Base-by-base conservation (phyloP, 1,140 invertebrate genomes). In the Eueides isabella region DNA sequence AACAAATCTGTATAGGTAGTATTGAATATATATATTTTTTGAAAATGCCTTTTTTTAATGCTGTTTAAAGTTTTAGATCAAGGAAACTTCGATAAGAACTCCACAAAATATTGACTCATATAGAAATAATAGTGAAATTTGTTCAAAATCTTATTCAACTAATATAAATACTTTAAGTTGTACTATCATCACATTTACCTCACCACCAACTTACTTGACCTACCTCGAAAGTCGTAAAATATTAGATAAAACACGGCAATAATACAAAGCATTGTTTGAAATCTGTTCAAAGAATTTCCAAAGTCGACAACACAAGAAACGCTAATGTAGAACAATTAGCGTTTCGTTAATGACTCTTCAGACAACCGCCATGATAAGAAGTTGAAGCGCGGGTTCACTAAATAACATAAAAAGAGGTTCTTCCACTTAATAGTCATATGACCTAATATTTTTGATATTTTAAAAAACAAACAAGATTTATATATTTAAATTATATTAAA, bases 241-340 rank as follows among this genome's bases (percentile, higher is more conserved):
- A 62, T n/a, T 55, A 55, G 48, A 55, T 74, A 78, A 61, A 70
- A 67, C 67, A 70, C 55, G 72, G 69, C 70, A 75, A 76, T 66
- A 64, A 70, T 68, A 77, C 67, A 67, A 28, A 75, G 69, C 73
- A 75, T 69, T 77, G 68, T 82, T 80, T 82, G 77, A 76, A 89
- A 89, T 80, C 81, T 72, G 84, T 88, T 87, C 86, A 87, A 87
- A 82, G 89, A 87, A 89, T 90, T 86, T 84, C 79, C 76, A 83
- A 78, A 86, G 75, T 81, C 78, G 84, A 77, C 81, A 71, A 80
- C 75, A 73, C 76, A 78, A 82, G 78, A 79, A 82, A 78, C 76
- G 80, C 85, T 89, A 89, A 89, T 90, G 88, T 83, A 72, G 77
- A 80, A 76, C 83, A 92, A 92, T 92, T 92, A 92, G 85, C 85